Conservation (phyloP, 1,140 invertebrate species). For the Acromyrmex heyeri region DNA sequence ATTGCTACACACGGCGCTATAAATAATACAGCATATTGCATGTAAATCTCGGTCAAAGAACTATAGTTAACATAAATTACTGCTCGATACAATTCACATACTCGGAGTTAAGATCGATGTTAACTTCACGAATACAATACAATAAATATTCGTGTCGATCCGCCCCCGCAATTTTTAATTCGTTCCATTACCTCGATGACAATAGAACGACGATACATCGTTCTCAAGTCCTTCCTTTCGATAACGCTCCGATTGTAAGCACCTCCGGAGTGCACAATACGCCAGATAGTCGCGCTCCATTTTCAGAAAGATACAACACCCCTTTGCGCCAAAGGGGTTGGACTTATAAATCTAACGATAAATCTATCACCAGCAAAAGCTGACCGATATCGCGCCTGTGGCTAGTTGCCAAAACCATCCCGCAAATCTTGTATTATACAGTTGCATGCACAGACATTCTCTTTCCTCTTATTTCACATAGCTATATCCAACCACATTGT, state of each 20-base stretch:
- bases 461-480: slow-evolving; percentile 4
- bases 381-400: slow-evolving; percentile 71
- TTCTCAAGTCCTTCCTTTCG: slow-evolving; percentile 32
- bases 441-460: slow-evolving; percentile 35
- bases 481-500: background rate
- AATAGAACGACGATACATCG: background rate
- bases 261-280: slow-evolving; percentile 43
- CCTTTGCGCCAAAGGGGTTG: background rate
- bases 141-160: slow-evolving; percentile 35
- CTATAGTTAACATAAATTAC: background rate
- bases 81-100: background rate
- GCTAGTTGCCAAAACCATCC: slow-evolving; percentile 69
- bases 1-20: background rate
- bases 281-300: slow-evolving; percentile 25
- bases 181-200: slow-evolving; percentile 12
- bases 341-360: slow-evolving; percentile 63
- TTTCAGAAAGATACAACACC: slow-evolving; percentile 48
- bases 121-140: slow-evolving; percentile 1
- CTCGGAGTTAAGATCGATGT: background rate
- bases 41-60: slow-evolving; percentile 2
- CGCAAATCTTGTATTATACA: slow-evolving; percentile 69
- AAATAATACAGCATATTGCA: slow-evolving; percentile 4
- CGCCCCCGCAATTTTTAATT: slow-evolving; percentile 43
- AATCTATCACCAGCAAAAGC: slow-evolving; percentile 73
- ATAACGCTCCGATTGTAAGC: slow-evolving; percentile 53